Evolutionary conservation across 2,113 vertebrate species (phyloP).

Genomic region (Callionymus lyra): DNA sequence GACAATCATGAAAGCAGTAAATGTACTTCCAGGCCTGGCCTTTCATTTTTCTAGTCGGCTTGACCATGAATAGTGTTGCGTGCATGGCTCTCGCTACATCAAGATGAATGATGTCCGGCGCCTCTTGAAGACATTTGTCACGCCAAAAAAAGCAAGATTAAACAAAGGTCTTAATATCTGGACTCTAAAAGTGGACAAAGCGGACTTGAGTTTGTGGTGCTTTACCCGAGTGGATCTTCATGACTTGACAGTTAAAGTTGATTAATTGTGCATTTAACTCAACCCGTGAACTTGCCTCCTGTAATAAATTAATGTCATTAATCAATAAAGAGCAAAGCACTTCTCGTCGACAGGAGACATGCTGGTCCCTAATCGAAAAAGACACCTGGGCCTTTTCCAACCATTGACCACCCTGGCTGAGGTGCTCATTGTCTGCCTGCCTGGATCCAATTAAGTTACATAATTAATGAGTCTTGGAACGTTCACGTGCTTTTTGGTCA

Average conservation of each 20-base stretch:
- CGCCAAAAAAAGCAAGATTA: slow-evolving; percentile 4
- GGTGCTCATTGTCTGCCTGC: slow-evolving; percentile 85
- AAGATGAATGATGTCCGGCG: slow-evolving; percentile 84
- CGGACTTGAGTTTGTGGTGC: slow-evolving; percentile 71
- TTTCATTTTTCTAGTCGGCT: slow-evolving; percentile 80
- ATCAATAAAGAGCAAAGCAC: slow-evolving; percentile 99
- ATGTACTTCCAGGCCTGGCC: slow-evolving; percentile 76
- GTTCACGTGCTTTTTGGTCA: slow-evolving; percentile 79
- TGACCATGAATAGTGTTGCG: slow-evolving; percentile 72
- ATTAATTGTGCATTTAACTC: slow-evolving; percentile 99
- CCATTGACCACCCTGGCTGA: slow-evolving; percentile 91
- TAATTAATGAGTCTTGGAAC: slow-evolving; percentile 89
- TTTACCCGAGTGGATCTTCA: slow-evolving; percentile 79
- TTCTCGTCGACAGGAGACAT: slow-evolving; percentile 92
- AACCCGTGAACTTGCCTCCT: slow-evolving; percentile 89
- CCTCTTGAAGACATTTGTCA: slow-evolving; percentile 83
- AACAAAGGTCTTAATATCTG: slow-evolving; percentile 35
- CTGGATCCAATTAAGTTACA: slow-evolving; percentile 92
- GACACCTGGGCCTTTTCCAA: slow-evolving; percentile 75
- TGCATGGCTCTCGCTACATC: slow-evolving; percentile 79
- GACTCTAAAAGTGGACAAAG: slow-evolving; percentile 82
- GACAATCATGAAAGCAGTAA: slow-evolving; percentile 83
- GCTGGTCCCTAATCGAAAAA: slow-evolving; percentile 98
- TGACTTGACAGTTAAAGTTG: slow-evolving; percentile 96
- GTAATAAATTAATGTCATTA: slow-evolving; percentile 99